Percentiles rank a stretch among this genome's conserved stretches.
These are phyloP conservation scores for Saccostrea cuccullata DNA, from an alignment of 1,140 invertebrate species.

Conservation along the genomic window DNA sequence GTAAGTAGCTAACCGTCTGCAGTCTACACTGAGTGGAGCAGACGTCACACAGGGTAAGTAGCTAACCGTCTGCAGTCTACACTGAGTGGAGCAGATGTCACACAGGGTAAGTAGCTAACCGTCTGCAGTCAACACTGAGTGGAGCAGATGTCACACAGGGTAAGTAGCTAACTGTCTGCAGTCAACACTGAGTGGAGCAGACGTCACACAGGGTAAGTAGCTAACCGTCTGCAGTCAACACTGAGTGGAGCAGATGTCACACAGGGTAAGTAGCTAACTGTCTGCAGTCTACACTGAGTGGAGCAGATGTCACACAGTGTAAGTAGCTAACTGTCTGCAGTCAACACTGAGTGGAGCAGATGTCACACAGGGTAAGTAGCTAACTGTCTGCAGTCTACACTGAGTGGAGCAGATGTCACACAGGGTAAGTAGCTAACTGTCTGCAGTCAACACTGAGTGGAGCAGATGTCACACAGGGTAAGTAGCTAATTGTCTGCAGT, in stretches of 20 bases:
- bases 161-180: constrained; percentile 54
- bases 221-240: too few relatives aligned
- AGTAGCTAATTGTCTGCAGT: constrained; percentile 55
- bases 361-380: neutral
- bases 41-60: too few relatives aligned
- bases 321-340: too few relatives aligned
- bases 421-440: neutral
- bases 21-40: too few relatives aligned
- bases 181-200: constrained; percentile 13
- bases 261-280: constrained; percentile 40
- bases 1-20: too few relatives aligned
- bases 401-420: neutral
- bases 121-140: too few relatives aligned
- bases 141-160: too few relatives aligned
- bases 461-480: too few relatives aligned
- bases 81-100: constrained; percentile 7
- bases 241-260: too few relatives aligned
- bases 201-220: neutral
- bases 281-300: constrained; percentile 48
- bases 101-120: neutral
- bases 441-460: too few relatives aligned
- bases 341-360: too few relatives aligned
- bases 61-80: constrained; percentile 56
- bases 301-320: neutral
- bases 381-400: constrained; percentile 52